phyloP scores from a whole-genome alignment of 2,888 invertebrate species.

The Hydropsyche betteni region DNA sequence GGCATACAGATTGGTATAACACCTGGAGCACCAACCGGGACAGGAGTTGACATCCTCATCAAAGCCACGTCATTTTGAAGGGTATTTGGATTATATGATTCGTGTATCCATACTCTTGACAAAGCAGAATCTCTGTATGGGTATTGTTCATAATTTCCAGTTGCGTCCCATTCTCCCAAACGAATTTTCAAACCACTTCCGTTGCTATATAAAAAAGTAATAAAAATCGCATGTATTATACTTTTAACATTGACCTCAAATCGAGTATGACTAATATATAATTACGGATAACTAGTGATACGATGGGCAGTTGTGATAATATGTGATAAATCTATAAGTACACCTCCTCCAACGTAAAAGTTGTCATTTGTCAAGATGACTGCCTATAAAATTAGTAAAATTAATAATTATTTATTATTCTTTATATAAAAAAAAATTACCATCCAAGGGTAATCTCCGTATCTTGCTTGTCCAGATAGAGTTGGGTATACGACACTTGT shows the following conservation, averaged over 20 bases:
- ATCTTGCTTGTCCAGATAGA: slow-evolving; percentile 68
- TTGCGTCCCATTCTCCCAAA: slow-evolving; percentile 80
- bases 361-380: slow-evolving; percentile 68
- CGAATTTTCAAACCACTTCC: slow-evolving; percentile 68
- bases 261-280: background rate
- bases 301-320: slow-evolving; percentile 80
- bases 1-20: slow-evolving; percentile 74
- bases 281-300: slow-evolving; percentile 69
- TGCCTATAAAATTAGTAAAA: slow-evolving; percentile 58
- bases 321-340: slow-evolving; percentile 71
- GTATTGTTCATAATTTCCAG: slow-evolving; percentile 70
- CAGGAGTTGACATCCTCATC: slow-evolving; percentile 69
- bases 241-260: too few relatives aligned
- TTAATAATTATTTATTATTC: background rate
- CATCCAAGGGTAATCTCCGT: slow-evolving; percentile 82
- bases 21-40: slow-evolving; percentile 65
- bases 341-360: slow-evolving; percentile 77
- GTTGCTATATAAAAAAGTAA: slow-evolving; percentile 50
- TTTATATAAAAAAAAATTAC: slow-evolving; percentile 56
- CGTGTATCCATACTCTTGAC: slow-evolving; percentile 68
- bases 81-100: slow-evolving; percentile 75
- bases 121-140: slow-evolving; percentile 72
- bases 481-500: slow-evolving; percentile 58
- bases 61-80: slow-evolving; percentile 85
- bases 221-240: background rate